Evolutionary conservation across 1,140 invertebrate species (phyloP), one percentile per base, ranked within the genome.

Genomic region (Mya arenaria): DNA sequence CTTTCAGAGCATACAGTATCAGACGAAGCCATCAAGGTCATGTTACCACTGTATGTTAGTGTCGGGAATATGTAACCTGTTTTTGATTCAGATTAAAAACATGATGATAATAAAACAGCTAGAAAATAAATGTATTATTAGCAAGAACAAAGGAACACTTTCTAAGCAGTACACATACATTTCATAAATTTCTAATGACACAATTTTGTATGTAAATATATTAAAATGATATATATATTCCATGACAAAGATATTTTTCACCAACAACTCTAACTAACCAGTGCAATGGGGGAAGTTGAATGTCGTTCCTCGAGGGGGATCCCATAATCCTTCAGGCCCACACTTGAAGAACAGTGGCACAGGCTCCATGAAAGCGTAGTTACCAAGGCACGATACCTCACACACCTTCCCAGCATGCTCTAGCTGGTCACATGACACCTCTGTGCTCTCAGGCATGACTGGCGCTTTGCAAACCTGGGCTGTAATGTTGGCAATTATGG

Each of bases 261-360:
- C 13, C 8, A 60, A 60, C 10, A 30, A 25, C 8, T 60, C 19
- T 13, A 8, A 19, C 58, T 60, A 23, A 79, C 75, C 34, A 32
- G 68, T 19, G 44, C 79, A 82, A 32, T 68, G 25, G 56, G 79
- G 79, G 34, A 82, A 82, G 8, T 17, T 73, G 37, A 82, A 82
- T 32, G 34, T 13, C 52, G 34, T 63, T 4, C 79, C 79, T 66
- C 68, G 63, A 17, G 79, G 79, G 25, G 79, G 79, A 41, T 82
- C 79, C 79, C 79, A 82, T 23, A 82, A n/a, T n/a, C 79, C 79
- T 25, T 72, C 41, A n/a, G 10, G 32, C 73, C 58, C 55, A 56
- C 79, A 82, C 1, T 34, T 66, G 28, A 52, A 82, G n/a, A 65
- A 32, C n/a, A 10, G 39, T 5, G 69, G 56, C 30, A 28, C 37